Conservation (phyloP, 2,888 invertebrate species). For the Unio pictorum region DNA sequence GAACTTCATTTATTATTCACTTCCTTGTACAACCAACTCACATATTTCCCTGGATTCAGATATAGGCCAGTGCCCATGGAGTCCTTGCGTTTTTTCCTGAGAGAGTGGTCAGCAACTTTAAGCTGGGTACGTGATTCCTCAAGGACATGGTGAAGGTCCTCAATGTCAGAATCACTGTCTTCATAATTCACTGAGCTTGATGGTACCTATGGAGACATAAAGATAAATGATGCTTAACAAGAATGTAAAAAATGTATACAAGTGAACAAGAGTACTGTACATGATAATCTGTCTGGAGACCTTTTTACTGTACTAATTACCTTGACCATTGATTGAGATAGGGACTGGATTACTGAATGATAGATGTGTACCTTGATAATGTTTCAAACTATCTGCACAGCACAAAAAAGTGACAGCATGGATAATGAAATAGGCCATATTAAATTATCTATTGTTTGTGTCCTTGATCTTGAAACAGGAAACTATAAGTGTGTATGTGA, state of each 20-base stretch:
- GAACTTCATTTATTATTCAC: neutral
- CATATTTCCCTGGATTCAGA: slow-evolving; percentile 67
- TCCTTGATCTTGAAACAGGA: too few relatives aligned
- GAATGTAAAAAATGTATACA: neutral
- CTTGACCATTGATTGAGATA: too few relatives aligned
- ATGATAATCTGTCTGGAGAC: too few relatives aligned
- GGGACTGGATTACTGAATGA: too few relatives aligned
- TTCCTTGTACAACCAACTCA: slow-evolving; percentile 38
- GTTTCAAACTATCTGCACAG: too few relatives aligned
- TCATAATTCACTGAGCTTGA: slow-evolving; percentile 42
- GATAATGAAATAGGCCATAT: too few relatives aligned
- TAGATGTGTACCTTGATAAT: too few relatives aligned
- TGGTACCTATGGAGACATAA: slow-evolving; percentile 18
- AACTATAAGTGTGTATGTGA: too few relatives aligned
- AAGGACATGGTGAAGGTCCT: slow-evolving; percentile 79
- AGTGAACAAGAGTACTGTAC: too few relatives aligned
- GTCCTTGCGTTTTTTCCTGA: slow-evolving; percentile 62
- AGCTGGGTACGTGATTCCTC: slow-evolving; percentile 79
- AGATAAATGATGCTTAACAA: neutral
- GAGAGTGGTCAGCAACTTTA: slow-evolving; percentile 75
- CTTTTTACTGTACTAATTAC: too few relatives aligned
- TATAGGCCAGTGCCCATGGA: slow-evolving; percentile 63
- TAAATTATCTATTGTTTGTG: too few relatives aligned
- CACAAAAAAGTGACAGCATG: too few relatives aligned
- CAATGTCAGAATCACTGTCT: slow-evolving; percentile 79